A percentile compares a stretch with the other conserved stretches of the same genome.
Evolutionary conservation across 2,113 vertebrate genomes (phyloP).

Genomic region (Tetrax tetrax): DNA sequence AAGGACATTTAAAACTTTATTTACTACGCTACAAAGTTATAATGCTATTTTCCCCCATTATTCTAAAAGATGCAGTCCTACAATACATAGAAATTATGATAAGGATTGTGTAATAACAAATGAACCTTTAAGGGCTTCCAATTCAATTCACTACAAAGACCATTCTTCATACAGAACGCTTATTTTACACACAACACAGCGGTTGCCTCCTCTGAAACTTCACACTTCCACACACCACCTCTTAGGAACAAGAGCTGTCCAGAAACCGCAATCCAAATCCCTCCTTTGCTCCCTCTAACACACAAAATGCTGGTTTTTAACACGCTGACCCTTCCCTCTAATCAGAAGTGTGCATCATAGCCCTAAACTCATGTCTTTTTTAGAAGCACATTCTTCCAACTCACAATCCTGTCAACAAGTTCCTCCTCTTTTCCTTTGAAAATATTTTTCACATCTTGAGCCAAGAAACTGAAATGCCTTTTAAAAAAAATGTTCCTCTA

Average conservation of each 20-base stretch:
- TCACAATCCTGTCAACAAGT: not conserved
- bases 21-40: not conserved
- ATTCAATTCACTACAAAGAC: not conserved
- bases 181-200: not conserved
- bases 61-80: not conserved
- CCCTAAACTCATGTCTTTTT: not conserved
- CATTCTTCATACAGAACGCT: not conserved
- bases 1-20: not conserved
- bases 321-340: not conserved
- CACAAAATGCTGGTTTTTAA: not conserved
- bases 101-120: not conserved
- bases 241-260: accelerated
- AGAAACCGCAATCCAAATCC: not conserved
- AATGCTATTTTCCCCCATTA: not conserved
- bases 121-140: not conserved
- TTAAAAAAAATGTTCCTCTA: not conserved
- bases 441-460: not conserved
- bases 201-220: not conserved
- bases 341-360: not conserved
- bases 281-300: not conserved
- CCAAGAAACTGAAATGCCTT: not conserved
- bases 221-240: not conserved
- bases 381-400: not conserved
- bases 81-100: not conserved
- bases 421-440: not conserved